Evolutionary conservation across 2,113 vertebrate species (phyloP).

Genomic region (Oryctolagus cuniculus): DNA sequence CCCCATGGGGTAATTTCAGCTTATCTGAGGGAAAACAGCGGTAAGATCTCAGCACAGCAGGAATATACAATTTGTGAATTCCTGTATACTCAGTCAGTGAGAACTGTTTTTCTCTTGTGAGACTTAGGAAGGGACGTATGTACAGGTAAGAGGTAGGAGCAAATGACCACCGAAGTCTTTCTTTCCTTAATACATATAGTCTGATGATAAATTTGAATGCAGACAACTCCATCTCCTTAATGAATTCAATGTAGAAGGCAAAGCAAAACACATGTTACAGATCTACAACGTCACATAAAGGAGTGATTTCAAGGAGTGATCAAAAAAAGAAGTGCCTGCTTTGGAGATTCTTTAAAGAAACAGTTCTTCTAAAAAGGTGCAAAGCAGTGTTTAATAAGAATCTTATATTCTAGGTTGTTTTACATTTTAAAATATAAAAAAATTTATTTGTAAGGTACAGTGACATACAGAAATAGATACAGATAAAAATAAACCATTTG

Average conservation of each 20-base stretch:
- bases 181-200: not conserved
- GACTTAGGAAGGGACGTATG: not conserved
- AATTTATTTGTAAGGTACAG: too few relatives aligned
- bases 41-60: not conserved
- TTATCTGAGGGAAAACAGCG: not conserved
- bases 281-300: not conserved
- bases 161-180: not conserved
- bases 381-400: not conserved
- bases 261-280: not conserved
- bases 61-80: not conserved
- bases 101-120: not conserved
- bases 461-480: not conserved
- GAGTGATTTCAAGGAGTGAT: not conserved
- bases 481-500: not conserved
- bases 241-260: not conserved
- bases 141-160: too few relatives aligned
- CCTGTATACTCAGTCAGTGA: accelerated
- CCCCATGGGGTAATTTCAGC: not conserved
- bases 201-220: not conserved
- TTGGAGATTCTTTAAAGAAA: not conserved
- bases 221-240: not conserved
- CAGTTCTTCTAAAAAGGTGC: not conserved
- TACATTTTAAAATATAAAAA: not conserved
- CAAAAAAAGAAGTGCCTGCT: not conserved
- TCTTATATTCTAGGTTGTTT: not conserved